Evolutionary conservation across 2,888 invertebrate species (phyloP), one percentile per base, ranked within the genome.

Genomic region (Spilosoma lubricipeda): DNA sequence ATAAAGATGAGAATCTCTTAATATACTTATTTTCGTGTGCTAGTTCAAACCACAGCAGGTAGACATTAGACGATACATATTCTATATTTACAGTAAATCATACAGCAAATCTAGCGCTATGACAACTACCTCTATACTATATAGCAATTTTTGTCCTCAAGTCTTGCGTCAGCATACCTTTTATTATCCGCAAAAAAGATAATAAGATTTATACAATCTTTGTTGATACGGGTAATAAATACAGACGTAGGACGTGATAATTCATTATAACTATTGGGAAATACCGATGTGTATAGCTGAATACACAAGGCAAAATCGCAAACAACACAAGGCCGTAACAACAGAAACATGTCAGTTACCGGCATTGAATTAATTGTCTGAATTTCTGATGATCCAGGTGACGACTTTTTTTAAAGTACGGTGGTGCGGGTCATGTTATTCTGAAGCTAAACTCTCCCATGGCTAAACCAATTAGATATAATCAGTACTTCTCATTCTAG

Each of bases 101-200:
- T n/a, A n/a, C n/a, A n/a, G 9, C 20, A 23, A 52, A 23, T 52
- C 52, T 23, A 18, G 23, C 52, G 9, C 52, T 23, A 18, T 52
- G 23, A 52, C 23, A 52, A 52, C 9, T 23, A 52, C 9, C 23
- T 52, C 23, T n/a, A n/a, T n/a, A n/a, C n/a, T n/a, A 70, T 70
- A 70, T 13, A 59, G 42, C 73, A 56, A 39, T 39, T 18, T 45
- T n/a, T 13, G 52, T 52, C 65, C 52, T 65, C 30, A 56, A 23
- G 42, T 30, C 59, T 73, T 73, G 70, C 65, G 73, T 73, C 70
- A 73, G 30, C 63, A 66, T 2, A 52, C n/a, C 56, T 73, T 70
- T 36, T 73, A 20, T 59, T 56, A 5, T 11, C 20, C 20, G 42
- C 56, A 66, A 66, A 56, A 67, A 68, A 69, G 36, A 70, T 70